These are phyloP conservation scores for Muscicapa adusta DNA, from an alignment of 2,113 vertebrate genomes.

Conservation along the genomic window DNA sequence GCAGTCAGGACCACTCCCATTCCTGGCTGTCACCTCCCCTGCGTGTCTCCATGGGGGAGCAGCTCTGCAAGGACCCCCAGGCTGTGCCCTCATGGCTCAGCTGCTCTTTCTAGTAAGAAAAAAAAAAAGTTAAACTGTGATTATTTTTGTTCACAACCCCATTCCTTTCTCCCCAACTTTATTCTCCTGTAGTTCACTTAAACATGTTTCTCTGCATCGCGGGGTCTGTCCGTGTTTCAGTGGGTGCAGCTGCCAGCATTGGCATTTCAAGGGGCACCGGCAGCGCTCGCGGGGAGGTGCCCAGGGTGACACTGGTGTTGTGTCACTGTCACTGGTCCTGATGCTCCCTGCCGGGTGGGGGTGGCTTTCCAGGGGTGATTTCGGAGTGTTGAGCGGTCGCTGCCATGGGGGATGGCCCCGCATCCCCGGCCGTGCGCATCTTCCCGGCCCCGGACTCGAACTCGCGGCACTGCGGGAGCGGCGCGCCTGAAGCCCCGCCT, in stretches of 20 bases:
- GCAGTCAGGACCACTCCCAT: rapidly evolving
- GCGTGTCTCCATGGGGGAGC: rapidly evolving
- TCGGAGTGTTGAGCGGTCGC: not conserved
- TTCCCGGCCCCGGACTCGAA: not conserved
- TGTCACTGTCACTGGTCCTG: not conserved
- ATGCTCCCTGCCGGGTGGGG: not conserved
- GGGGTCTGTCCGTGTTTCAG: not conserved
- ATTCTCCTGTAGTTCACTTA: not conserved
- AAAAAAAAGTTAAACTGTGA: not conserved
- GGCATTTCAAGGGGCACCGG: not conserved
- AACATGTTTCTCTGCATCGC: not conserved
- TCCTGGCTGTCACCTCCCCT: not conserved
- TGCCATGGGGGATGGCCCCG: not conserved
- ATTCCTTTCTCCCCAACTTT: not conserved
- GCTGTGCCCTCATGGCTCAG: rapidly evolving
- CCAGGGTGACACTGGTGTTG: rapidly evolving
- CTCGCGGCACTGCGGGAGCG: rapidly evolving
- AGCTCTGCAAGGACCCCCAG: not conserved
- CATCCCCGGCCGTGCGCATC: too few relatives aligned
- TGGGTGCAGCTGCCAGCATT: not conserved
- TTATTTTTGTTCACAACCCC: not conserved
- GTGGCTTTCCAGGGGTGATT: not conserved
- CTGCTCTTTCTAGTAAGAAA: not conserved
- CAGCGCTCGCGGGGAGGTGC: not conserved
- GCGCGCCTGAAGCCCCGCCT: rapidly evolving